phyloP scores from a whole-genome alignment of 2,797 vertebrate genomes.

The Streptopelia turtur region DNA sequence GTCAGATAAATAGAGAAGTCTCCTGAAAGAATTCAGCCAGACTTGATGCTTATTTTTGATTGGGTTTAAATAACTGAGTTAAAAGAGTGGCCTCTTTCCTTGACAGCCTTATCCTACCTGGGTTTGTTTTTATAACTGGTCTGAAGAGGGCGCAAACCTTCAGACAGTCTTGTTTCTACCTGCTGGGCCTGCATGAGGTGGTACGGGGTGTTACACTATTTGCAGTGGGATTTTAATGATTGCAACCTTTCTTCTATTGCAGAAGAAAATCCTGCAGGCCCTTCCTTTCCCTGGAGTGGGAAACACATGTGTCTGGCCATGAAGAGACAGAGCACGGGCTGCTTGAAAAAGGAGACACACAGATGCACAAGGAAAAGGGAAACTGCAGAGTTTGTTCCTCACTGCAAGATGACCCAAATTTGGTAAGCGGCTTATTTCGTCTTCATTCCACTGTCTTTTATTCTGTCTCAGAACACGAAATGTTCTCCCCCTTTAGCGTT shows the following conservation, averaged over 20 bases:
- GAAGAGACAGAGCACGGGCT: not conserved
- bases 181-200: not conserved
- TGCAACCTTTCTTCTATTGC: not conserved
- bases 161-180: not conserved
- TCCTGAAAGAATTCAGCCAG: not conserved
- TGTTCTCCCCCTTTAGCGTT: not conserved
- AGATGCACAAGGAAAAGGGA: not conserved
- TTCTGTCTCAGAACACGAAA: not conserved
- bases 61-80: not conserved
- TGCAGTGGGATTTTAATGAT: not conserved
- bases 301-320: not conserved
- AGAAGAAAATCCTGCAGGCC: not conserved
- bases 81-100: not conserved
- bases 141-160: not conserved
- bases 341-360: not conserved
- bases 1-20: not conserved
- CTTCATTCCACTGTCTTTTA: not conserved
- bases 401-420: not conserved
- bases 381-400: not conserved
- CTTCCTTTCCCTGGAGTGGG: not conserved
- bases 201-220: not conserved
- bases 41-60: not conserved
- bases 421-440: not conserved
- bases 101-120: not conserved
- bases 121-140: not conserved